Base-by-base conservation (phyloP, 2,888 invertebrate genomes). In the Lycia hirtaria region DNA sequence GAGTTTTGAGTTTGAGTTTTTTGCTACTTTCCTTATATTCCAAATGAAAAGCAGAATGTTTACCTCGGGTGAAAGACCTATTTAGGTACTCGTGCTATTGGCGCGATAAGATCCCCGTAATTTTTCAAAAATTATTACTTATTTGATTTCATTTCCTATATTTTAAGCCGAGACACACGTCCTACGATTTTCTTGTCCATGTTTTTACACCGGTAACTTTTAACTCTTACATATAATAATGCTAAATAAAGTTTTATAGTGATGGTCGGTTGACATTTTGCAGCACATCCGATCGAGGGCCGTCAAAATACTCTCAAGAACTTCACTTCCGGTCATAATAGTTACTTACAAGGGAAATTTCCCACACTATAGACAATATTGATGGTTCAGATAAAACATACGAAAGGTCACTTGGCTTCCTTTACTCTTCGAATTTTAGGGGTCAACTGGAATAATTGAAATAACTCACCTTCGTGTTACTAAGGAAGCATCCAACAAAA, bases 291-390 rank as follows among this genome's bases (percentile, higher is more conserved):
- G 24, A 22, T 40, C 10, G 40, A 51, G 40, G 45, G 33, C 35
- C 33, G 10, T 28, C 20, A 35, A 22, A 35, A 22, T 10, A 12
- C 4, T 20, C 22, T 33, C 24, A 56, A 24, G n/a, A 47, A 28
- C 3, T 28, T 35, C 12, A 33, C 41, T 48, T 58, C 57, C 57
- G 52, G 43, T 15, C 30, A 37, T 53, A 48, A 41, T 22, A 15
- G 14, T 15, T 38, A 19, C 17, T 9, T 14, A 15, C 22, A 45
- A 24, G 51, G 56, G 56, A 56, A 62, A 49, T 41, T 55, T 62
- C 55, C 43, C 58, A 56, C 50, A 38, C 12, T 40, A 37, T 26
- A 47, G 37, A 59, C 38, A 56, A 59, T 52, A 62, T 62, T 54
- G 52, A 47, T 49, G 38, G 28, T 35, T 52, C 14, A 26, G 32